Evolutionary conservation across 2,113 vertebrate genomes (phyloP), one percentile per base, ranked within the genome.

Genomic region (Delphinapterus leucas): DNA sequence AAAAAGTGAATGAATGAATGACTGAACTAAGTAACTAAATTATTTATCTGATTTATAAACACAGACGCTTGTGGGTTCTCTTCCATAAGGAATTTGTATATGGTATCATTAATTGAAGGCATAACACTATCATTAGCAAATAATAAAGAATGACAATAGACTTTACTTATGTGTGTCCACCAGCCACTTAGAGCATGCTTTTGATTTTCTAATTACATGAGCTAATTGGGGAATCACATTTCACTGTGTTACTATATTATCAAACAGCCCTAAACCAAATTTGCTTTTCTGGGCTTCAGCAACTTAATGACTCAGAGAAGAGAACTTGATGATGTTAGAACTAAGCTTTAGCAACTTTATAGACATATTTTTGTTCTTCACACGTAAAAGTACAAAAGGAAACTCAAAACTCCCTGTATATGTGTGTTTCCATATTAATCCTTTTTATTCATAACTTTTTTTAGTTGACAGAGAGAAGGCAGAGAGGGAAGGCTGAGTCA

Each of bases 401-500:
- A 89, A 65, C 70, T 97, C 96, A 96, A 97, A 97, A 92, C 63
- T 58, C 44, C 68, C 81, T 96, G 53, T 70, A 95, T 55, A 76
- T 97, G n/a, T 88, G 93, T 65, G 85, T 60, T 87, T 94, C 73
- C 84, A 60, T 93, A 91, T 96, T 96, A 88, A 94, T 95, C 87
- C 93, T 49, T 79, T 95, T 93, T 97, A 97, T 97, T 97, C 97
- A 91, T 55, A 65, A 49, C 44, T 87, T 70, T 58, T 53, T 86
- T 36, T 84, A 28, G 15, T 49, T 49, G 71, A 86, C 53, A 88
- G 73, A 47, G 90, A 28, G 93, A 70, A 55, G 49, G 41, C 15
- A 97, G 55, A 61, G 95, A 93, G 92, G 80, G 79, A 96, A 97
- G 90, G 92, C 68, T 96, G 88, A 98, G 95, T 93, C 97, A 94